Conservation (phyloP, 2,888 invertebrate species). For the Polydrusus tereticollis region DNA sequence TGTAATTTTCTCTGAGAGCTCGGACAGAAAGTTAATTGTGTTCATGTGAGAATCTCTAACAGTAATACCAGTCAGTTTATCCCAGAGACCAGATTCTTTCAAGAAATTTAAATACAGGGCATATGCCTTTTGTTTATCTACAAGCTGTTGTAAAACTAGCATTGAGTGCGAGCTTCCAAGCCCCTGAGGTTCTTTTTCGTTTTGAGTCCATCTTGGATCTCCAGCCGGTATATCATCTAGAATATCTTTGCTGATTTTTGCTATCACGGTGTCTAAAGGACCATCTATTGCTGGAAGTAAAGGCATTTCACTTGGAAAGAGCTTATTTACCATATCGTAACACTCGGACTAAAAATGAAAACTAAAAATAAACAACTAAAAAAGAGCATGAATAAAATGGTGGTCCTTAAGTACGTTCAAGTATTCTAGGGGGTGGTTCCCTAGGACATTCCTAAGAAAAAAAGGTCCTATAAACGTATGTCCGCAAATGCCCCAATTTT, state of each 20-base stretch:
- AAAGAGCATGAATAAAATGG: too few relatives aligned
- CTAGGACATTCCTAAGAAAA: too few relatives aligned
- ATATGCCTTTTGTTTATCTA: conserved; percentile 88
- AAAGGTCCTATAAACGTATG: too few relatives aligned
- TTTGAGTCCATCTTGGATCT: conserved; percentile 81
- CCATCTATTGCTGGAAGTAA: conserved; percentile 63
- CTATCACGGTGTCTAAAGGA: conserved; percentile 72
- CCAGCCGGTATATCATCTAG: conserved; percentile 90
- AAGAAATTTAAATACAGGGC: conserved; percentile 81
- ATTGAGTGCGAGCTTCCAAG: conserved; percentile 81
- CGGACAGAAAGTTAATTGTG: conserved; percentile 70
- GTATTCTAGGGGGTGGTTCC: too few relatives aligned
- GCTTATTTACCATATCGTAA: conserved; percentile 67
- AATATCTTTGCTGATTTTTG: conserved; percentile 80
- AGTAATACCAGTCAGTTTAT: conserved; percentile 68
- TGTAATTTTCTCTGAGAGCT: conserved; percentile 84
- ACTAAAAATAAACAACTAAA: background rate
- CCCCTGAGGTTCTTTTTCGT: conserved; percentile 6
- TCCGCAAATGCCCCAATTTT: too few relatives aligned
- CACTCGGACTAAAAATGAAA: conserved; percentile 63
- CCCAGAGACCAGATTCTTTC: conserved; percentile 77
- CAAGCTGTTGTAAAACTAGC: conserved; percentile 87
- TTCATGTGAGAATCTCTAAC: conserved; percentile 68
- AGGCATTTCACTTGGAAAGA: conserved; percentile 66
- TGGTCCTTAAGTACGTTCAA: too few relatives aligned